Evolutionary conservation across 2,888 invertebrate genomes (phyloP).

Genomic region (Yponomeuta evonymella): DNA sequence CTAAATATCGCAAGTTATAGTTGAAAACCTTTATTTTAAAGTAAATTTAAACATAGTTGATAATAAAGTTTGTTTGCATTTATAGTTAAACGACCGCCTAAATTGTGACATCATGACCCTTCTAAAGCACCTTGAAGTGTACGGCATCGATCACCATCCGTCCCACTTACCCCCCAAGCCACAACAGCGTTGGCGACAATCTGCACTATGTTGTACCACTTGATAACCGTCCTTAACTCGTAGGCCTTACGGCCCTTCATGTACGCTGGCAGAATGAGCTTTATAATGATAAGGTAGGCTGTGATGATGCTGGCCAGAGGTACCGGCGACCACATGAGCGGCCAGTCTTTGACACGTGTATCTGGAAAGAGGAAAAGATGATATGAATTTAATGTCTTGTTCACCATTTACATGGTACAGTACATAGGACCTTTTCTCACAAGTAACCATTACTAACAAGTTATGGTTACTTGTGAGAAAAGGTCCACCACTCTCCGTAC

Average conservation of each 20-base stretch:
- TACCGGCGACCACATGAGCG: constrained; percentile 77
- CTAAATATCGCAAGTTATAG: no score
- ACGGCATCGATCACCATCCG: no score
- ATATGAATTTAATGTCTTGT: not conserved
- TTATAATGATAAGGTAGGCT: constrained; percentile 75
- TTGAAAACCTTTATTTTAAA: no score
- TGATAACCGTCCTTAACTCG: constrained; percentile 79
- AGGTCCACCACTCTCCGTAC: no score
- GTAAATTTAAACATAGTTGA: no score
- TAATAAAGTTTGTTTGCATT: no score
- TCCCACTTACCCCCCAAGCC: constrained; percentile 79
- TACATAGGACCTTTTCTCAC: no score
- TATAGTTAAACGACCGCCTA: no score
- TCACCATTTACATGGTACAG: not conserved
- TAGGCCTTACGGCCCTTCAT: constrained; percentile 84
- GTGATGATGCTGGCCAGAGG: constrained; percentile 67
- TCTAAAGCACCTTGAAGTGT: no score
- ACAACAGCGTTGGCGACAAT: constrained; percentile 76
- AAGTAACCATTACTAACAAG: no score
- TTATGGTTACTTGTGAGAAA: no score
- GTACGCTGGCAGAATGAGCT: constrained; percentile 75
- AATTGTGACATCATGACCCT: no score
- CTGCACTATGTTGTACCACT: constrained; percentile 79
- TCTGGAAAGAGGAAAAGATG: constrained; percentile 48
- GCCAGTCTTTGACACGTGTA: constrained; percentile 78